Evolutionary conservation across 2,888 invertebrate species (phyloP), one percentile per base, ranked within the genome.

Genomic region (Eueremaeus valkanovi): DNA sequence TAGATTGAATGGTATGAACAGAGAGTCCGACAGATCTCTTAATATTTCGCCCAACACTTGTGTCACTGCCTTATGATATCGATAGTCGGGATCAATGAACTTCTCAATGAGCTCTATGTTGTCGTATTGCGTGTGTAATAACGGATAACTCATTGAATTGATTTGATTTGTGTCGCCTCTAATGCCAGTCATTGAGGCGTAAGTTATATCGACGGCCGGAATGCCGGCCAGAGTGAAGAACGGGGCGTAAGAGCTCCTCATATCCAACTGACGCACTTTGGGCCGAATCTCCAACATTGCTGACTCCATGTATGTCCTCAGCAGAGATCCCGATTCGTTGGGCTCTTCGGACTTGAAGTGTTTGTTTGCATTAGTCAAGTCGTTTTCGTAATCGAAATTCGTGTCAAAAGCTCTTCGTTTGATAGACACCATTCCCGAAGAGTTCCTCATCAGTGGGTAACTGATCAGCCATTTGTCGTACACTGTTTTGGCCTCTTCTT

Each of bases 91-190:
- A 78, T 84, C 84, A 49, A 82, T 79, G 42, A 78, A 73, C 24
- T 81, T 79, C 45, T 83, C 81, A 11, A 83, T 81, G 2, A 82
- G 78, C 61, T 81, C 81, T 78, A 83, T 82, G 5, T 82, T 83
- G 73, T 85, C 85, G 77, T 84, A 85, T n/a, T 81, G 81, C 0
- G 85, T 82, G 77, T 85, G 84, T 77, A 85, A 84, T 24, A 84
- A 78, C 0, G 85, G 84, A 78, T 85, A 84, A 72, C 72, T 72
- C 61, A 75, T 61, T 18, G 58, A 61, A 72, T 36, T 73, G 45
- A 72, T 70, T 51, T 63, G 24, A 58, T 36, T 73, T 18, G 45
- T 40, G 24, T 51, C 74, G 1, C 11, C 33, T 45, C 16, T 33
- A 16, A 36, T 31, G 36, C 27, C 40, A 58, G 40, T 75, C 36